Percentiles rank a stretch among this genome's conserved stretches.
phyloP scores from a whole-genome alignment of 1,140 invertebrate species.

The Plectrocnemia conspersa region DNA sequence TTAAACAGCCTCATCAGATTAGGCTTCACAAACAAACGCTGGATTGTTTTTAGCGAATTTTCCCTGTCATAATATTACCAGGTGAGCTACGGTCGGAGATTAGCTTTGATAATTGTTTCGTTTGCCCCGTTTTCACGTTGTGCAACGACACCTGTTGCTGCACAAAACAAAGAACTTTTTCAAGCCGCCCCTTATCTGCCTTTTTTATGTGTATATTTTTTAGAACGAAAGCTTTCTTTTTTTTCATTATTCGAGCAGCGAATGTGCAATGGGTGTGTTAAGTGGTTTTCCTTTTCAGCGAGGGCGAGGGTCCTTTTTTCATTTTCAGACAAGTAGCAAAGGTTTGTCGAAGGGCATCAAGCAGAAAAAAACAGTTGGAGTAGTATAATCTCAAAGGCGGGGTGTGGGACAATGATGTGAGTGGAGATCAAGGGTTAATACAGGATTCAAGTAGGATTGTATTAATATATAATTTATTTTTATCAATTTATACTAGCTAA shows the following conservation, averaged over 20 bases:
- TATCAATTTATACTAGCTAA: too few species aligned
- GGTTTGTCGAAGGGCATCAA: slow-evolving; percentile 5
- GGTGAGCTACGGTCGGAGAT: too few species aligned
- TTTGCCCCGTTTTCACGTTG: slow-evolving; percentile 6
- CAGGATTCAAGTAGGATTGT: too few species aligned
- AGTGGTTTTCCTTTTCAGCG: slow-evolving; percentile 13
- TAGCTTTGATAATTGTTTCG: neutral
- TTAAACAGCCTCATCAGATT: too few species aligned
- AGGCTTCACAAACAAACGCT: too few species aligned
- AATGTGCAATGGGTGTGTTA: slow-evolving; percentile 7
- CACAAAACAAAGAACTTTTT: slow-evolving; percentile 5
- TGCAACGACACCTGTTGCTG: slow-evolving; percentile 10
- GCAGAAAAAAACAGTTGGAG: slow-evolving; percentile 5
- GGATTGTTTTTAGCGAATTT: too few species aligned
- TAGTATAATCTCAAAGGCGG: neutral
- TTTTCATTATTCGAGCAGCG: slow-evolving; percentile 1
- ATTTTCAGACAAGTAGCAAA: slow-evolving; percentile 6
- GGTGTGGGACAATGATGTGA: neutral
- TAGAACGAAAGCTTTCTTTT: neutral
- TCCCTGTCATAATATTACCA: too few species aligned
- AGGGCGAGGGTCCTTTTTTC: neutral
- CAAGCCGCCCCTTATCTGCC: slow-evolving; percentile 7
- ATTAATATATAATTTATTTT: too few species aligned
- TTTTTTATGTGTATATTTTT: slow-evolving; percentile 10
- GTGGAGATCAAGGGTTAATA: too few species aligned